Evolutionary conservation across 2,113 vertebrate species (phyloP).

Genomic region (Xenus cinereus): DNA sequence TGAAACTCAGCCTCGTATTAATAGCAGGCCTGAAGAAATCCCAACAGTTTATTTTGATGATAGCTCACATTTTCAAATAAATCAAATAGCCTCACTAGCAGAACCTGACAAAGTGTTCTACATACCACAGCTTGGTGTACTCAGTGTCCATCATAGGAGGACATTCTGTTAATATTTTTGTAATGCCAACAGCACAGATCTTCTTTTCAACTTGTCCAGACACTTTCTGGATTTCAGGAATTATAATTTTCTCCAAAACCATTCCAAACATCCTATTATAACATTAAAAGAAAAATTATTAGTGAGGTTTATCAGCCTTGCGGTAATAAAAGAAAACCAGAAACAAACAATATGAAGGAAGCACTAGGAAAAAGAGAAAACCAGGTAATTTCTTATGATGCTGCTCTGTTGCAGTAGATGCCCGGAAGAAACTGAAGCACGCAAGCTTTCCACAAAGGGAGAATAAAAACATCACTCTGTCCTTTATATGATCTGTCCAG

Average conservation of each 20-base stretch:
- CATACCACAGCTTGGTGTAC: constrained; percentile 96
- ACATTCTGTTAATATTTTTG: constrained; percentile 93
- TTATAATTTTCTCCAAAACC: constrained; percentile 97
- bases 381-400: neutral
- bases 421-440: neutral
- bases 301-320: neutral
- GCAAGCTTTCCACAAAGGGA: neutral
- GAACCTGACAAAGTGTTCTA: neutral
- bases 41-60: neutral
- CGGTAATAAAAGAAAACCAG: neutral
- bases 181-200: constrained; percentile 97
- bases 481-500: neutral
- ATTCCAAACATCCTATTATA: constrained; percentile 95
- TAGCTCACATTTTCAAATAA: neutral
- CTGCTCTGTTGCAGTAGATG: neutral
- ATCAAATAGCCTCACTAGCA: neutral
- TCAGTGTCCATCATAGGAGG: constrained; percentile 98
- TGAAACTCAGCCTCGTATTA: neutral
- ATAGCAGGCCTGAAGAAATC: neutral
- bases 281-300: neutral
- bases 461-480: neutral
- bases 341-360: neutral
- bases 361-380: neutral
- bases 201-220: constrained; percentile 96
- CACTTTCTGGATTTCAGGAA: constrained; percentile 98